Conservation (phyloP, 2,797 vertebrate species). For the Zalophus californianus region DNA sequence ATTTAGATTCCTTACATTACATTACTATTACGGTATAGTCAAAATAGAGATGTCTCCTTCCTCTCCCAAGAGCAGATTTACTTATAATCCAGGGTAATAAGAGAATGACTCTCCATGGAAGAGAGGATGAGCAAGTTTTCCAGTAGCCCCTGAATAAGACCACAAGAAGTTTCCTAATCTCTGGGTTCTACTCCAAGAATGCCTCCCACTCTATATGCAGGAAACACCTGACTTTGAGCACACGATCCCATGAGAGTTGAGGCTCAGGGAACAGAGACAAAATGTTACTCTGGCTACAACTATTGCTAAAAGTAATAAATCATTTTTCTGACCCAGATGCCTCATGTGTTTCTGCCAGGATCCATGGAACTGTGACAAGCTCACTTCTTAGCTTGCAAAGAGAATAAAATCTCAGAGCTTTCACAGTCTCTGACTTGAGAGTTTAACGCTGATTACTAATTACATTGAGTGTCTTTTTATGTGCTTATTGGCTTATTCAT, state of each 20-base stretch:
- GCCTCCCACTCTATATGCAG: neutral
- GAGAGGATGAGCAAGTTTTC: neutral
- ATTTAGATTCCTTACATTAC: neutral
- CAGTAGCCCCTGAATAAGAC: neutral
- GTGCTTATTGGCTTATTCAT: neutral
- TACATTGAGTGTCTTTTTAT: neutral
- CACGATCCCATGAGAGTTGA: neutral
- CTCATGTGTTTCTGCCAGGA: neutral
- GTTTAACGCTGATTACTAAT: neutral
- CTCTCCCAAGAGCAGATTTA: neutral
- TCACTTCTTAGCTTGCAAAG: neutral
- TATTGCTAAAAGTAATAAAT: neutral
- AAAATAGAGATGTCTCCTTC: neutral
- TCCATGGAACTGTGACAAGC: neutral
- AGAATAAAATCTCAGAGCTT: neutral
- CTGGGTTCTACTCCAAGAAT: neutral
- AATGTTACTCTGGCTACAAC: neutral
- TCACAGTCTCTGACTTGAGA: neutral
- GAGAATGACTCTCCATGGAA: neutral
- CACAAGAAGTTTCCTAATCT: neutral
- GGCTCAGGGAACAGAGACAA: neutral
- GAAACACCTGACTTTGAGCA: neutral
- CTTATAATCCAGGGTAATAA: neutral
- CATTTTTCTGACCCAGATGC: neutral
- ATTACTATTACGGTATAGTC: neutral